These are phyloP conservation scores for Caenorhabditis remanei DNA, from an alignment of 1,140 invertebrate species.

Conservation along the genomic window DNA sequence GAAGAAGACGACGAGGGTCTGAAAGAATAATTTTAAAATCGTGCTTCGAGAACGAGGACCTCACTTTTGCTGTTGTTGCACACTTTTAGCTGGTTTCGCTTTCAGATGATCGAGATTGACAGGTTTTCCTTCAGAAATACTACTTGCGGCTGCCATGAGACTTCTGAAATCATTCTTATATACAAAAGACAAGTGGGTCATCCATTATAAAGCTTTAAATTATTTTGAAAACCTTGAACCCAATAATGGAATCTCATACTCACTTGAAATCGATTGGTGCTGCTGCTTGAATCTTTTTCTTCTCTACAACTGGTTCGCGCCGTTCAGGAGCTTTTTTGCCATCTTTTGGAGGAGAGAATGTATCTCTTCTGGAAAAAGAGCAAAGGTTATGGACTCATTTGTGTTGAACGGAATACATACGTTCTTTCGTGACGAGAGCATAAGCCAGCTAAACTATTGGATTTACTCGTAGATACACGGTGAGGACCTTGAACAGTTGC, in stretches of 20 bases:
- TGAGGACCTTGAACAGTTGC: constrained; percentile 34
- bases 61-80: neutral
- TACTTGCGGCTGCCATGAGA: constrained; percentile 3
- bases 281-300: constrained; percentile 48
- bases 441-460: constrained; percentile 28
- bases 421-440: constrained; percentile 43
- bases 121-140: constrained; percentile 4
- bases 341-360: constrained; percentile 30
- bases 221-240: neutral
- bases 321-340: constrained; percentile 35
- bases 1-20: neutral
- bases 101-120: constrained; percentile 27
- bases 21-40: neutral
- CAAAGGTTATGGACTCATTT: neutral
- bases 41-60: neutral
- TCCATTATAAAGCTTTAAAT: too few species aligned
- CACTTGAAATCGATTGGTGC: constrained; percentile 35
- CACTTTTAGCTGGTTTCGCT: constrained; percentile 3
- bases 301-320: constrained; percentile 12
- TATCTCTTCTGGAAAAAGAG: constrained; percentile 7
- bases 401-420: neutral
- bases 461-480: constrained; percentile 8
- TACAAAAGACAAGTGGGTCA: too few species aligned
- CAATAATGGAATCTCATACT: neutral
- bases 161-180: neutral